A percentile compares a stretch with the other conserved stretches of the same genome.
phyloP scores from a whole-genome alignment of 2,888 invertebrate species.

The Nowickia ferox region DNA sequence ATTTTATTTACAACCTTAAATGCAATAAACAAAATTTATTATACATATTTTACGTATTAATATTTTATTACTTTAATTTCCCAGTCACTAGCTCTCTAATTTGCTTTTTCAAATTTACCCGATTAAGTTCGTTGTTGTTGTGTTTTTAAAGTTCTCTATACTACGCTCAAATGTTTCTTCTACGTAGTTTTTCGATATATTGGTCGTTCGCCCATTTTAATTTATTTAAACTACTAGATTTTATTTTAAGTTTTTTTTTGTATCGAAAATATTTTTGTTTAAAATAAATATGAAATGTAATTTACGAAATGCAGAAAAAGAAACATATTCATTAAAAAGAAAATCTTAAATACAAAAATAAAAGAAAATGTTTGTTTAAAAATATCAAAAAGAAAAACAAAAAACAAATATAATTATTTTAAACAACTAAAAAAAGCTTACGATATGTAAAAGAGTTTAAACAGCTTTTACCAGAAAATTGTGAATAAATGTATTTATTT shows the following conservation, averaged over 20 bases:
- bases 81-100: constrained; percentile 1
- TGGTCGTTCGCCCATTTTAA: constrained; percentile 26
- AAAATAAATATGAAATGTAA: constrained; percentile 66
- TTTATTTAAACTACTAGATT: constrained; percentile 60
- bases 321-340: constrained; percentile 53
- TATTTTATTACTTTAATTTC: background rate
- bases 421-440: too few species aligned
- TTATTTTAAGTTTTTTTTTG: constrained; percentile 51
- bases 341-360: constrained; percentile 62
- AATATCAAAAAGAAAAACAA: constrained; percentile 41
- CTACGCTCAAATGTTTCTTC: background rate
- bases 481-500: too few species aligned
- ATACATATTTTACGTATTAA: constrained; percentile 10
- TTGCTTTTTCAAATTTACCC: background rate
- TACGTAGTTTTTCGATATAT: too few species aligned
- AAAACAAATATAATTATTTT: constrained; percentile 1
- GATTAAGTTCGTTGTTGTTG: background rate
- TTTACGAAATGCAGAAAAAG: constrained; percentile 61
- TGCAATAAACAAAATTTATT: constrained; percentile 30
- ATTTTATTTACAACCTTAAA: constrained; percentile 1
- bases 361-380: constrained; percentile 68
- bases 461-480: too few species aligned
- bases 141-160: background rate
- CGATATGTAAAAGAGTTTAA: too few species aligned
- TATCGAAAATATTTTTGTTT: constrained; percentile 53